Evolutionary conservation across 2,888 invertebrate species (phyloP).

Genomic region (Xanthia icteritia): DNA sequence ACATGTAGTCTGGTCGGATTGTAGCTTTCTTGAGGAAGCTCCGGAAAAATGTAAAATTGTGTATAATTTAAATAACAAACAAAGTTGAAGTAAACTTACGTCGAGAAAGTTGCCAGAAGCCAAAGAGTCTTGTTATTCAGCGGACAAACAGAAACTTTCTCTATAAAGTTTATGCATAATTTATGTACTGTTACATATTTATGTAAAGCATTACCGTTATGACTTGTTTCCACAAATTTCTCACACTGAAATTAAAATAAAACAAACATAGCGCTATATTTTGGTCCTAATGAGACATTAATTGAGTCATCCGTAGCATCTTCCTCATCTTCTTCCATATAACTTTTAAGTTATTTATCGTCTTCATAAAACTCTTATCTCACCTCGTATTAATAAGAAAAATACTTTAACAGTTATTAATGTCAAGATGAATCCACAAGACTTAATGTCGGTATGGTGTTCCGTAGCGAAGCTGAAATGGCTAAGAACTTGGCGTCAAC

Average conservation of each 20-base stretch:
- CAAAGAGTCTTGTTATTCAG: constrained; percentile 41
- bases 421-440: constrained; percentile 35
- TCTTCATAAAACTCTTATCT: constrained; percentile 10
- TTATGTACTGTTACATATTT: constrained; percentile 57
- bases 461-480: constrained; percentile 12
- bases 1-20: neutral
- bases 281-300: neutral
- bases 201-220: constrained; percentile 40
- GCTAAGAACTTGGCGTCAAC: constrained; percentile 21
- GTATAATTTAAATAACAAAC: constrained; percentile 15
- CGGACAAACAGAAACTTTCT: constrained; percentile 57
- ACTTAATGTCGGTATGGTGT: constrained; percentile 25
- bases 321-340: neutral
- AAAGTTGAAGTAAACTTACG: constrained; percentile 33
- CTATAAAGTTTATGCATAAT: constrained; percentile 50
- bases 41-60: neutral
- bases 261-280: constrained; percentile 6
- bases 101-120: constrained; percentile 50
- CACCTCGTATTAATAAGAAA: constrained; percentile 10
- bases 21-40: neutral
- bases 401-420: constrained; percentile 21
- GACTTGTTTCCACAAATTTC: constrained; percentile 31
- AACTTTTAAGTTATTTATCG: constrained; percentile 1
- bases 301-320: neutral
- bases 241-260: constrained; percentile 3